These are phyloP conservation scores for Neocrepidodera transversa DNA, from an alignment of 2,888 invertebrate species.

Conservation along the genomic window DNA sequence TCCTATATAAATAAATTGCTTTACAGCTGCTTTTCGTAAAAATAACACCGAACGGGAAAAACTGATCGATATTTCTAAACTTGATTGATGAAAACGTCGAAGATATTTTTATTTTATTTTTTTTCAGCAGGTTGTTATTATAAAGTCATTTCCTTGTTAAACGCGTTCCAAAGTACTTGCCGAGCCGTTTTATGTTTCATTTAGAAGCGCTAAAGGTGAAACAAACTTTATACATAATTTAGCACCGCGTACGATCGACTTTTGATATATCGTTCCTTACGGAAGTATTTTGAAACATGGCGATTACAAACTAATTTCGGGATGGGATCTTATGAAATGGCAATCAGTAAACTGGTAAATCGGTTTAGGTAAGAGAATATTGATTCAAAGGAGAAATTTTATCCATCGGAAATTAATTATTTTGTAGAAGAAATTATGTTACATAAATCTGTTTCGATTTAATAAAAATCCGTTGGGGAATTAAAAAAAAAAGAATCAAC, in stretches of 20 bases:
- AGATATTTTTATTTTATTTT: slow-evolving; percentile 21
- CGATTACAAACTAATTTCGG: no score
- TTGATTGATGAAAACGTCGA: slow-evolving; percentile 19
- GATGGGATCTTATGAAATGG: no score
- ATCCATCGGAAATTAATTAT: no score
- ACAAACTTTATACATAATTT: slow-evolving; percentile 18
- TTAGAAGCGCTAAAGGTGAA: slow-evolving; percentile 16
- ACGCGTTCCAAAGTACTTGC: slow-evolving; percentile 18
- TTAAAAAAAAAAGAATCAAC: no score
- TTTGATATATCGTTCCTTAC: slow-evolving; percentile 6
- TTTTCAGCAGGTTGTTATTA: slow-evolving; percentile 12
- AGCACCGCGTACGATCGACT: slow-evolving; percentile 4
- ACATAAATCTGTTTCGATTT: no score
- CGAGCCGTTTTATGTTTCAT: slow-evolving; percentile 11
- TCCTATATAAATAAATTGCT: no score
- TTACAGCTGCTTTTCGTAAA: neutral
- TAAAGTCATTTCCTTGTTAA: slow-evolving; percentile 20
- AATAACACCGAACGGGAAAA: neutral
- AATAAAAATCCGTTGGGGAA: no score
- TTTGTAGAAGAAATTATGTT: no score
- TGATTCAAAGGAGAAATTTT: no score
- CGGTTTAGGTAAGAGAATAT: no score
- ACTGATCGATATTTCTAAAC: slow-evolving; percentile 10
- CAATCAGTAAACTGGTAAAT: no score
- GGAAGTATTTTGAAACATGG: neutral